phyloP scores from a whole-genome alignment of 64 coral and sea anemone genomes.

The Pocillopora verrucosa region DNA sequence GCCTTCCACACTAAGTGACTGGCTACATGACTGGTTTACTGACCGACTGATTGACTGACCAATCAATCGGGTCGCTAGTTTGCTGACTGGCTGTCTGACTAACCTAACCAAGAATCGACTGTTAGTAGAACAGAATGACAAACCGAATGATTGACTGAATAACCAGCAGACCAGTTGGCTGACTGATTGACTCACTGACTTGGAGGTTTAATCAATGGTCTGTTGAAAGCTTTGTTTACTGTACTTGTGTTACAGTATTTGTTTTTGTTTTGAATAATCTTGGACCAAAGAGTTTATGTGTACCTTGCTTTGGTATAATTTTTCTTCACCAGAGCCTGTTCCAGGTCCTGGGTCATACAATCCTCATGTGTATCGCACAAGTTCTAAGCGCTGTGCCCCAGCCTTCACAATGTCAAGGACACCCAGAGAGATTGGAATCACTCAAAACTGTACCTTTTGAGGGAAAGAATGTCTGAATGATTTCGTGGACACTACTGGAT shows the following conservation, averaged over 20 bases:
- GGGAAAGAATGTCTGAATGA: no score
- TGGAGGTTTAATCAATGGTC: no score
- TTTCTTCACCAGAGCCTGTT: conserved; percentile 65
- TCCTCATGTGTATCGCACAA: conserved; percentile 51
- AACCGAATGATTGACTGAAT: not conserved
- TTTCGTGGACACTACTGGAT: not conserved
- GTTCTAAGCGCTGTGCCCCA: conserved; percentile 69
- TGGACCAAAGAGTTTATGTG: not conserved
- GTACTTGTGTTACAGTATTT: no score
- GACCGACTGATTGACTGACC: not conserved
- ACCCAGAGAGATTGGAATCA: conserved; percentile 72
- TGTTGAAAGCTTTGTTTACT: not conserved
- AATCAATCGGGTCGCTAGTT: not conserved
- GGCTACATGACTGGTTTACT: not conserved
- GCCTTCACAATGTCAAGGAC: conserved; percentile 67
- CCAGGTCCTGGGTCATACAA: conserved; percentile 84
- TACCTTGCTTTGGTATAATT: not conserved
- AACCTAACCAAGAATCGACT: not conserved
- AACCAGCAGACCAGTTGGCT: not conserved
- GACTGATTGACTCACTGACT: not conserved
- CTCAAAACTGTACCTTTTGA: conserved; percentile 81
- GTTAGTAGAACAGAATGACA: not conserved
- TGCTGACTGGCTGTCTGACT: not conserved
- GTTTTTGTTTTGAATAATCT: not conserved
- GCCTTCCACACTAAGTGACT: not conserved